Percentiles rank a stretch among this genome's conserved stretches.
Conservation (phyloP, 2,113 vertebrate genomes). For the Pygoscelis adeliae region DNA sequence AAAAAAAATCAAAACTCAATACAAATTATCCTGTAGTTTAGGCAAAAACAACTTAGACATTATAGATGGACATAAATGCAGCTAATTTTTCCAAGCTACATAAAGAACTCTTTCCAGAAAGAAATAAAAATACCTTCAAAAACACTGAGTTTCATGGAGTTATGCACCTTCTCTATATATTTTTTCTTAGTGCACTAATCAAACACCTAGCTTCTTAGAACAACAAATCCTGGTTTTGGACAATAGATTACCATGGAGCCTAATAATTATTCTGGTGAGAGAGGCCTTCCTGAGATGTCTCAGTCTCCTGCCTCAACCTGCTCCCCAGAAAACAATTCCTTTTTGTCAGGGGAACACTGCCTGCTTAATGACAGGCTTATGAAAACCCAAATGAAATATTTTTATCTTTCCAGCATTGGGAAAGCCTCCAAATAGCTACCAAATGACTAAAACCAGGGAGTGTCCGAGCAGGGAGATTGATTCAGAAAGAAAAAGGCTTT, state of each 20-base stretch:
- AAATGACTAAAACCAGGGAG: conserved; percentile 28
- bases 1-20: background rate
- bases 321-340: background rate
- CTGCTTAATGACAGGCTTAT: background rate
- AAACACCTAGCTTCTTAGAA: background rate
- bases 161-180: background rate
- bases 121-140: background rate
- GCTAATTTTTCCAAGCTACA: background rate
- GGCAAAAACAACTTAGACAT: background rate
- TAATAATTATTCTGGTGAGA: background rate
- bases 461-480: background rate
- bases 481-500: background rate
- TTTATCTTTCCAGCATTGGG: background rate
- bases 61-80: background rate
- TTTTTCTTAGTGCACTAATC: background rate
- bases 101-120: background rate
- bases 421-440: conserved; percentile 23
- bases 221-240: background rate
- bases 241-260: background rate
- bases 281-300: background rate
- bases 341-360: background rate
- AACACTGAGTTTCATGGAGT: background rate
- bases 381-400: background rate
- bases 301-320: background rate
- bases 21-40: background rate